Base-by-base conservation (phyloP, 2,797 vertebrate genomes). In the Salmo trutta region DNA sequence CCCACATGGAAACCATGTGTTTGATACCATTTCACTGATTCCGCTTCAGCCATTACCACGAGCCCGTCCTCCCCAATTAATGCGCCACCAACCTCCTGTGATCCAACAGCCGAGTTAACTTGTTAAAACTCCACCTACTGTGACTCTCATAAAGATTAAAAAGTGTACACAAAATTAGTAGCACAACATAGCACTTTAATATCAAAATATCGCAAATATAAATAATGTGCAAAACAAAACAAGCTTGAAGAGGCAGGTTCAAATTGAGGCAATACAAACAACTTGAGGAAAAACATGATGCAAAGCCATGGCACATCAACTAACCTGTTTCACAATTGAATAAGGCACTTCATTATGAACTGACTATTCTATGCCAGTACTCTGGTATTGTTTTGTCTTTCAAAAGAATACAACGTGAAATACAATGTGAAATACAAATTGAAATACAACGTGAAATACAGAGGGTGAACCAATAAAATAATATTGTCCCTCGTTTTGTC, bases 151-250 rank as follows among this genome's bases (percentile, higher is more conserved):
- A 67, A 29, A 29, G 65, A 6, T 29, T 75, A 82, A 73, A 2
- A 73, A 41, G 54, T 19, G 24, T 2, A 15, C 1, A 4, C 5
- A 41, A 0, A 71, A 85, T 80, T 81, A 86, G 87, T 64, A 84
- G 90, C 92, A 87, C 66, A 84, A 90, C 41, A 91, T 83, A 24
- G 75, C 51, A 69, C 54, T 90, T 92, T 92, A 86, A 86, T 92
- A 86, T 33, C 78, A 88, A 90, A 90, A 90, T 88, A 87, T 73
- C 68, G 82, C 81, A 79, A 36, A 53, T 83, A 89, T 88, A 90
- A 91, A 93, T 91, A 90, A 0, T 86, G 86, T 90, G 88, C 85
- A 90, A 88, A 86, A 68, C 66, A 89, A 88, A 86, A 68, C 66
- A 77, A 79, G 7, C 75, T 64, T 33, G 70, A 80, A 36, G 62